Conservation (phyloP, 2,797 vertebrate genomes). For the Garrulus glandarius region DNA sequence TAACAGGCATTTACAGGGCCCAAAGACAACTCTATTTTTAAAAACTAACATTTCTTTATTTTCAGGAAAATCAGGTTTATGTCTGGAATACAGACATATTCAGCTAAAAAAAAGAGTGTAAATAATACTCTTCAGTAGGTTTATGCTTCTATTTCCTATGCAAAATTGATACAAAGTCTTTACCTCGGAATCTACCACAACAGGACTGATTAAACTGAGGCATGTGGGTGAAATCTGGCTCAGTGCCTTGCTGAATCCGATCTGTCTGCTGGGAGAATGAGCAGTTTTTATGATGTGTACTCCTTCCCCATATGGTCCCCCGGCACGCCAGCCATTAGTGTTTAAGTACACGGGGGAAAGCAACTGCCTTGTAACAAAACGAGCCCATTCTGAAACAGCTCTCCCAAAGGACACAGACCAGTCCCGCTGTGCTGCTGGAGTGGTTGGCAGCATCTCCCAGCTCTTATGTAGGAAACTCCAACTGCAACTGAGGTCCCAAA, state of each 20-base stretch:
- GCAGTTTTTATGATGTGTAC: constrained; percentile 7
- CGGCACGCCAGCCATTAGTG: neutral
- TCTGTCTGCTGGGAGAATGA: constrained; percentile 24
- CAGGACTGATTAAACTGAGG: neutral
- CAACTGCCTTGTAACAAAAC: neutral
- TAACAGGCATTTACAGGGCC: neutral
- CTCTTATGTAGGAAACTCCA: neutral
- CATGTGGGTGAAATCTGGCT: constrained; percentile 3
- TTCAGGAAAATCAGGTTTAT: neutral
- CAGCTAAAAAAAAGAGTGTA: neutral
- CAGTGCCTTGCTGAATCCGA: neutral
- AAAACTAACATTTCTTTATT: neutral
- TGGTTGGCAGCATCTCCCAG: neutral
- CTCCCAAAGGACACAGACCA: neutral
- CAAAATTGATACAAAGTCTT: neutral
- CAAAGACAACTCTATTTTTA: neutral
- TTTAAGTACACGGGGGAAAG: neutral
- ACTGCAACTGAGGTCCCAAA: neutral
- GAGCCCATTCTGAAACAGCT: neutral
- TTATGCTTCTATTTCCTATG: neutral
- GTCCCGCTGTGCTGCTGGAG: accelerated
- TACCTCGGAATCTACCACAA: neutral
- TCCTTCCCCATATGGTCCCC: neutral
- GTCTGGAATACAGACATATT: neutral
- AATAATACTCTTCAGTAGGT: neutral